A percentile compares a stretch with the other conserved stretches of the same genome.
Evolutionary conservation across 2,888 invertebrate genomes (phyloP).

Genomic region (Nymphalis polychloros): DNA sequence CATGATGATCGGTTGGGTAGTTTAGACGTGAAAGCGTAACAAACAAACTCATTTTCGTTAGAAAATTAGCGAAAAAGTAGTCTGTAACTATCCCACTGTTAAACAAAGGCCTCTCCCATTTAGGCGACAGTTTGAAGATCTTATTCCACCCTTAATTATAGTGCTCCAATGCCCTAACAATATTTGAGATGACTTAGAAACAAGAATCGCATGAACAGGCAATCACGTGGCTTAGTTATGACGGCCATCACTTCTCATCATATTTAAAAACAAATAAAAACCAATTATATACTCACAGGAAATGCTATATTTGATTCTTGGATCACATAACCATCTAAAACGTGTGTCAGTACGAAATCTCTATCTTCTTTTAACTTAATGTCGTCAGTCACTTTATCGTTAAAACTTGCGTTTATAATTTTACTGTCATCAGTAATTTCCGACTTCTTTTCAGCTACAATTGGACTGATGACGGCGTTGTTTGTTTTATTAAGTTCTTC

Average conservation of each 20-base stretch:
- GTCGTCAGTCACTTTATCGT: slow-evolving; percentile 35
- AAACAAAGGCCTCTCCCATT: background rate
- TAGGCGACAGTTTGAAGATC: too few relatives aligned
- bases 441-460: background rate
- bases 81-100: too few relatives aligned
- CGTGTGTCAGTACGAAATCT: slow-evolving; percentile 64
- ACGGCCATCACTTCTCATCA: too few relatives aligned
- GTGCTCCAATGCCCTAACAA: too few relatives aligned
- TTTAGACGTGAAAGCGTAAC: too few relatives aligned
- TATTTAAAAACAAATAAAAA: background rate
- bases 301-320: slow-evolving; percentile 76
- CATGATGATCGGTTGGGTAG: too few relatives aligned
- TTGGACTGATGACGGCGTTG: background rate
- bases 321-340: slow-evolving; percentile 72
- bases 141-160: too few relatives aligned
- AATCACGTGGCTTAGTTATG: too few relatives aligned
- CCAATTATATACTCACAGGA: slow-evolving; percentile 59
- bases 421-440: background rate
- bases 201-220: too few relatives aligned
- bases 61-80: too few relatives aligned
- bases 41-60: too few relatives aligned
- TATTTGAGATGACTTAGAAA: too few relatives aligned
- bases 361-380: slow-evolving; percentile 44
- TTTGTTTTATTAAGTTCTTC: background rate
- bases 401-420: slow-evolving; percentile 36